These are phyloP conservation scores for Enhydra lutris DNA, from an alignment of 2,113 vertebrate genomes.

Conservation along the genomic window DNA sequence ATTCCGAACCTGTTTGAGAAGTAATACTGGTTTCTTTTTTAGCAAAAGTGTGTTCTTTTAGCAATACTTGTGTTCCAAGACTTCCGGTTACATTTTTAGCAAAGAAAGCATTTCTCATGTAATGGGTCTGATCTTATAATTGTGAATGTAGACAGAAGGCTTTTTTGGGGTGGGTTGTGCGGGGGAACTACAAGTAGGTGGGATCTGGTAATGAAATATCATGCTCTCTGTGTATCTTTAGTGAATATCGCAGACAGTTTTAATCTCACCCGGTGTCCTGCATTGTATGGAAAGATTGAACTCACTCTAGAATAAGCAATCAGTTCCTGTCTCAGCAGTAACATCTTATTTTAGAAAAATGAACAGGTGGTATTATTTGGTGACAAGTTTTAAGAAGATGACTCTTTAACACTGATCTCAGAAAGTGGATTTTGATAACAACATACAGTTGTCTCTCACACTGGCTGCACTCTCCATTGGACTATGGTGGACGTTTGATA, in stretches of 20 bases:
- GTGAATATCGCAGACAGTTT: slow-evolving; percentile 18
- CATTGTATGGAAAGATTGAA: neutral
- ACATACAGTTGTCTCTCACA: slow-evolving; percentile 94
- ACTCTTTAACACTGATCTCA: slow-evolving; percentile 87
- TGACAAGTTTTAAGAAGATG: slow-evolving; percentile 54
- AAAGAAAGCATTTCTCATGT: slow-evolving; percentile 40
- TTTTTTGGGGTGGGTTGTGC: neutral
- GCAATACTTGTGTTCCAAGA: neutral
- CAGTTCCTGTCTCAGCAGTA: neutral
- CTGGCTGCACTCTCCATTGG: slow-evolving; percentile 96
- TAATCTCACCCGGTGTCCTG: neutral
- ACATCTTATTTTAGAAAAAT: slow-evolving; percentile 33
- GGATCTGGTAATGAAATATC: neutral
- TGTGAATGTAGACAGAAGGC: neutral
- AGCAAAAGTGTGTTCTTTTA: slow-evolving; percentile 42
- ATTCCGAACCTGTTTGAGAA: slow-evolving; percentile 64
- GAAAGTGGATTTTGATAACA: slow-evolving; percentile 99
- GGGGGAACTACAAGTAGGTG: neutral
- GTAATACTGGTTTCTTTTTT: slow-evolving; percentile 52
- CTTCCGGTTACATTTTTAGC: slow-evolving; percentile 16
- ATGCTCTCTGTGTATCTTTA: neutral
- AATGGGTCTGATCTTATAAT: slow-evolving; percentile 1
- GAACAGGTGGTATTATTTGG: neutral
- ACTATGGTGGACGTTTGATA: slow-evolving; percentile 97
- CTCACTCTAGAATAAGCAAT: neutral